A percentile compares a stretch with the other conserved stretches of the same genome.
phyloP scores from a whole-genome alignment of 1,140 invertebrate species.

The Rhopalosiphum padi region DNA sequence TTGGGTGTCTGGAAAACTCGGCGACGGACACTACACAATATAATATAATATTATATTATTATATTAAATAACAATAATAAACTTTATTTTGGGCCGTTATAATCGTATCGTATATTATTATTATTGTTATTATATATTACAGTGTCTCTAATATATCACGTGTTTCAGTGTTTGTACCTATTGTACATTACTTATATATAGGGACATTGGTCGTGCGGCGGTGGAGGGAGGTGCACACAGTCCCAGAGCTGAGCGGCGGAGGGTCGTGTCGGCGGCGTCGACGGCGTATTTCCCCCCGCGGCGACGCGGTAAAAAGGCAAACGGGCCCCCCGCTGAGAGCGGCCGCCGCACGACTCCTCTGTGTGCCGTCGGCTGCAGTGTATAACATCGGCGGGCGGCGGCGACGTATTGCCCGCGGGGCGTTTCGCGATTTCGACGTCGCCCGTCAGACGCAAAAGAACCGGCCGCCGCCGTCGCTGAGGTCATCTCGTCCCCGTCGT shows the following conservation, averaged over 20 bases:
- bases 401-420: constrained; percentile 46
- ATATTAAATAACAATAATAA: constrained; percentile 8
- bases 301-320: constrained; percentile 58
- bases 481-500: constrained; percentile 44
- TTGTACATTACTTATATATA: not conserved
- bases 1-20: not conserved
- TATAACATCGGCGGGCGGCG: not conserved
- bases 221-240: not conserved
- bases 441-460: constrained; percentile 54
- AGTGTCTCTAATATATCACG: not conserved
- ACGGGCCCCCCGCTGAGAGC: constrained; percentile 49
- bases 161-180: not conserved
- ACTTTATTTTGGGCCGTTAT: not conserved
- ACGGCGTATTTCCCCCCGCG: constrained; percentile 47
- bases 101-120: constrained; percentile 1
- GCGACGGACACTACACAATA: not conserved
- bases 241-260: not conserved
- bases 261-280: constrained; percentile 38
- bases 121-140: not conserved
- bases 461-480: constrained; percentile 11
- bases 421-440: constrained; percentile 56
- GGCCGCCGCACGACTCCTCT: constrained; percentile 52
- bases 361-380: constrained; percentile 18
- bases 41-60: not conserved
- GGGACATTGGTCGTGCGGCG: not conserved